Conservation (phyloP, 2,888 invertebrate genomes). For the Nephrocerus scutellatus region DNA sequence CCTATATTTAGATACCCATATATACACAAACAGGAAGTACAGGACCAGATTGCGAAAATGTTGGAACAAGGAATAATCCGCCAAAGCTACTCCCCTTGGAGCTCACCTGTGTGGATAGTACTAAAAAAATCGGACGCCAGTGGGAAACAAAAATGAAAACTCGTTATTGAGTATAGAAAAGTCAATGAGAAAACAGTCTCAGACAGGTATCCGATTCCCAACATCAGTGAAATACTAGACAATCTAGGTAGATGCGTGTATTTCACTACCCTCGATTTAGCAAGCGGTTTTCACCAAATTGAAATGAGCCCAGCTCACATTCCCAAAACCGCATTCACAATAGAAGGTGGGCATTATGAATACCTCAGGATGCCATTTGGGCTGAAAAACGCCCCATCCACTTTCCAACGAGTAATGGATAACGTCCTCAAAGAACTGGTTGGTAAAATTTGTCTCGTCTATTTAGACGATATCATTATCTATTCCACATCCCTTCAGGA, state of each 20-base stretch:
- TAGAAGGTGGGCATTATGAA: conserved; percentile 20
- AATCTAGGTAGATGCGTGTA: conserved; percentile 35
- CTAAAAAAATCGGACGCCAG: no score
- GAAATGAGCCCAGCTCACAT: conserved; percentile 23
- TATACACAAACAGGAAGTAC: no score
- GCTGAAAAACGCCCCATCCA: conserved; percentile 18
- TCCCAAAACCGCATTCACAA: conserved; percentile 23
- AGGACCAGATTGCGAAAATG: no score
- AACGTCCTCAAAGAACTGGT: conserved; percentile 24
- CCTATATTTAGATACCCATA: no score
- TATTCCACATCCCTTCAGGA: conserved; percentile 13
- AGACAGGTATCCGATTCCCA: no score
- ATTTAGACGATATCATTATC: conserved; percentile 17
- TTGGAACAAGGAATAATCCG: no score
- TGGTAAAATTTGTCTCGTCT: conserved; percentile 22
- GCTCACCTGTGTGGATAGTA: no score
- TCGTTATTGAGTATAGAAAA: no score
- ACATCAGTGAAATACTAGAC: no score
- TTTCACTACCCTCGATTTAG: conserved; percentile 33
- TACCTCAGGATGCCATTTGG: conserved; percentile 22
- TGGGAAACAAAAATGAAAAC: no score
- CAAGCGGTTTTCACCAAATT: conserved; percentile 35
- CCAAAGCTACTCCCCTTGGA: no score
- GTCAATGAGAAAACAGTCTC: no score
- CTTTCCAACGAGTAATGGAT: conserved; percentile 22